phyloP scores from a whole-genome alignment of 2,797 vertebrate species.

The Malurus leucopterus region DNA sequence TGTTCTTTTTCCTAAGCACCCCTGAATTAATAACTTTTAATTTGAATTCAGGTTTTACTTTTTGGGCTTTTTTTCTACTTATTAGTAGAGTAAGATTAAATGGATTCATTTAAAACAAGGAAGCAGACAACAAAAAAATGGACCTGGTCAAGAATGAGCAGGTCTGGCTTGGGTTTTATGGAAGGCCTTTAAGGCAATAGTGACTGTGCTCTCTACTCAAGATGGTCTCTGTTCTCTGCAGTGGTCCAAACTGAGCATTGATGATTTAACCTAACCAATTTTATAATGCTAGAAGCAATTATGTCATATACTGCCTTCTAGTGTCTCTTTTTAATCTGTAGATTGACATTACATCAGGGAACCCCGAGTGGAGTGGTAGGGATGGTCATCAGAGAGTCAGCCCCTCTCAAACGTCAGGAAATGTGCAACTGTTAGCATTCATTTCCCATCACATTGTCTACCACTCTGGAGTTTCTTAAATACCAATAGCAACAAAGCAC shows the following conservation, averaged over 20 bases:
- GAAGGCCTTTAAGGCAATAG: neutral
- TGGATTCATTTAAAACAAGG: neutral
- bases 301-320: neutral
- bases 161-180: neutral
- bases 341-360: neutral
- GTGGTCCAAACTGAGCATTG: neutral
- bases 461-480: neutral
- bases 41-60: neutral
- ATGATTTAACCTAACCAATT: neutral
- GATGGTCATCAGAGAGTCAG: neutral
- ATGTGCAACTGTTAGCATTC: neutral
- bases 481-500: neutral
- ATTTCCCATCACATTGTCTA: neutral
- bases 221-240: neutral
- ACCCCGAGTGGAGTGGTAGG: neutral
- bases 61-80: neutral
- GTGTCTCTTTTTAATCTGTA: neutral
- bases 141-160: neutral
- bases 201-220: neutral
- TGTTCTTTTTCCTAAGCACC: fast-evolving
- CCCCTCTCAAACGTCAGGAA: neutral
- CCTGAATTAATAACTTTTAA: neutral
- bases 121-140: neutral
- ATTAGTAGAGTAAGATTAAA: neutral
- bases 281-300: neutral